Evolutionary conservation across 2,888 invertebrate species (phyloP), one percentile per base, ranked within the genome.

Genomic region (Pyrrhia umbra): DNA sequence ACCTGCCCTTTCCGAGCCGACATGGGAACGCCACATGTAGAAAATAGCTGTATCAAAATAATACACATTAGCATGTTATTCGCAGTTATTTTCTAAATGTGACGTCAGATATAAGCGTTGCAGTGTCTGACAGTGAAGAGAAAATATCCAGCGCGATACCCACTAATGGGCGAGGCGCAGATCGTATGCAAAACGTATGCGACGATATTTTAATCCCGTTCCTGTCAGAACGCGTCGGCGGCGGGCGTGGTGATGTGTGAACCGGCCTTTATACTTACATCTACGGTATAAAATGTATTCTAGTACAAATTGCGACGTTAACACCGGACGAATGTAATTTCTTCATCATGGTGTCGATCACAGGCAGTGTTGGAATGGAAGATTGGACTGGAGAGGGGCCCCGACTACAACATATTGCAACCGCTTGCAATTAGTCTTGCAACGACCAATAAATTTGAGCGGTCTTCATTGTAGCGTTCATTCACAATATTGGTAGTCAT

Each of bases 301-400:
- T 85, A 85, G 80, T 85, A 90, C 83, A 70, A 85, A 85, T 88
- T 88, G 90, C 88, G 90, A 90, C 87, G 82, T 82, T 81, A 85
- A 87, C 90, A 91, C 92, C 92, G 93, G 93, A 94, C 86, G 90
- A 89, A 81, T 85, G 87, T 86, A 91, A 92, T 93, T 91, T 91
- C 87, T 90, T 90, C 89, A 91, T 92, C 85, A 81, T 76, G 42
- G 77, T 77, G 92, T 89, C 86, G 89, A 91, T 93, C 92, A 91
- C 92, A 91, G 92, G 91, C 92, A 90, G 90, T 91, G 87, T 79
- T 89, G 92, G 91, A 91, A 92, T 90, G 91, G 88, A 81, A 81
- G 75, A 79, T 82, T 81, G 83, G 83, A 80, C 82, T 76, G 81
- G 80, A 82, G 69, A 50, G 79, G 77, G 67, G 55, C 68, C 54